Evolutionary conservation across 2,113 vertebrate species (phyloP), one percentile per base, ranked within the genome.

Genomic region (Zosterops pallidus): DNA sequence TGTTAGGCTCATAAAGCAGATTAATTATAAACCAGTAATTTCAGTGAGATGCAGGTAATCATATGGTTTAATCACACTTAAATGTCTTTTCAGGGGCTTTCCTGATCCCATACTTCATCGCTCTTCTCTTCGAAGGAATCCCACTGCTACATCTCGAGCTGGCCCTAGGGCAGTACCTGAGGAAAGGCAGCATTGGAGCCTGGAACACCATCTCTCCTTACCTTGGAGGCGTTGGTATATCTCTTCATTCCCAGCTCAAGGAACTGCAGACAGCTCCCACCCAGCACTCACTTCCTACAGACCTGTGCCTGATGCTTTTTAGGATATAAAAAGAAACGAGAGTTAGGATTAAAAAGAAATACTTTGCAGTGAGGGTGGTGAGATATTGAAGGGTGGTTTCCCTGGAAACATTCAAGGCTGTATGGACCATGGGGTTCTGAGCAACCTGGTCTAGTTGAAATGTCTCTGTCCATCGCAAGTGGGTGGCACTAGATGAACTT

Each of bases 101-200:
- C 97, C 98, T 99, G 90, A 98, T 99, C 71, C 99, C 99, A 3
- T 99, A 99, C 79, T 26, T 98, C 89, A 95, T 99, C 0, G 99
- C 99, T 2, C 96, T 99, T 94, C 89, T 98, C 87, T 98, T 99
- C 1, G 98, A 99, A 98, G 99, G 99, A 46, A 97, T 99, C 59
- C 99, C 99, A 0, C 91, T 99, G 72, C 98, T 99, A 81, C 98
- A 99, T 70, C 96, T 99, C 0, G 99, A 99, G 96, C 92, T 99
- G 50, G 99, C 99, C 10, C 95, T 99, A 1, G 99, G 99, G 49
- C 99, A 99, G 95, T 97, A 96, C 76, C 96, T 99, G 44, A 98
- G 98, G 33, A 98, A 92, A 95, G 98, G 99, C 68, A 99, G 98
- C 95, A 79, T 99, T 1, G 97, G 98, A 3, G 99, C 98, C 70